Evolutionary conservation across 2,797 vertebrate genomes (phyloP).

Genomic region (Leptodactylus fallax): DNA sequence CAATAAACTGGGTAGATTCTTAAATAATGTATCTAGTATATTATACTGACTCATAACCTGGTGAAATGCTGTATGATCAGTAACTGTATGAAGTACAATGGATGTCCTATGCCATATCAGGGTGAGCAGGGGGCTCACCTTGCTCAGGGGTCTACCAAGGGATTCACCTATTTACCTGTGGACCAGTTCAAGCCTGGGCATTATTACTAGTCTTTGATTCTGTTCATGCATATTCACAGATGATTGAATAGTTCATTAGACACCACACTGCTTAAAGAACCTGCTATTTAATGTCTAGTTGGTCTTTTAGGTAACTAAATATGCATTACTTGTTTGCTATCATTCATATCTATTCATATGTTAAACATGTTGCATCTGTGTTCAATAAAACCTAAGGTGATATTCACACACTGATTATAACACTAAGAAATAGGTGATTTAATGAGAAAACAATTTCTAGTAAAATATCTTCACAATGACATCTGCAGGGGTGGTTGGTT

Average conservation of each 20-base stretch:
- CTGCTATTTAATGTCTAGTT: conserved; percentile 48
- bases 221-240: conserved; percentile 43
- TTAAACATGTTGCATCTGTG: conserved; percentile 41
- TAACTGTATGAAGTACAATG: too few species aligned
- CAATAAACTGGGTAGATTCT: too few species aligned
- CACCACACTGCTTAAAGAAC: conserved; percentile 14
- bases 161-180: background rate
- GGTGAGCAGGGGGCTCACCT: too few species aligned
- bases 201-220: conserved; percentile 53
- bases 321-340: conserved; percentile 51
- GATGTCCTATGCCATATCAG: too few species aligned
- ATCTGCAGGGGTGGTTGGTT: background rate
- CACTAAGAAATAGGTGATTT: background rate
- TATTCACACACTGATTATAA: background rate
- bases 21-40: too few species aligned
- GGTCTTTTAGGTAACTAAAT: conserved; percentile 56
- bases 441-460: background rate
- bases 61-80: too few species aligned
- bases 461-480: background rate
- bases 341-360: conserved; percentile 22
- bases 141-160: too few species aligned
- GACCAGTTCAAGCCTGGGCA: conserved; percentile 39
- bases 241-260: conserved; percentile 55
- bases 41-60: too few species aligned
- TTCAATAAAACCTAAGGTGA: conserved; percentile 45